Evolutionary conservation across 2,888 invertebrate species (phyloP), one percentile per base, ranked within the genome.

Genomic region (Busseola fusca): DNA sequence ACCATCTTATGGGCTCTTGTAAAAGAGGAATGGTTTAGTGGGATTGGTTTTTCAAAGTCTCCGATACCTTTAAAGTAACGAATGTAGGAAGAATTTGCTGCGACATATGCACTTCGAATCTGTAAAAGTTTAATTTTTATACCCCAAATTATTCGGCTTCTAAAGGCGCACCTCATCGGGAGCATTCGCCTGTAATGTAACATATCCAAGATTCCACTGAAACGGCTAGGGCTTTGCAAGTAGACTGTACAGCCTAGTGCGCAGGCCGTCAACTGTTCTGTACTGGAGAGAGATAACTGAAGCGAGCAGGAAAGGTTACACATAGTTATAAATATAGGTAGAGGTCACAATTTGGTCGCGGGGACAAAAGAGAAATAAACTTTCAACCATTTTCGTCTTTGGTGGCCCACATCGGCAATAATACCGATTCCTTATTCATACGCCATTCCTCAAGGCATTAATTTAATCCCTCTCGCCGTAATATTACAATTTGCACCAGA

Each of bases 401-500:
- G 57, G 27, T 66, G 66, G 66, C 9, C 70, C 52, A 27, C n/a
- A 30, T 45, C n/a, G 21, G n/a, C 18, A 50, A 52, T 37, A 73
- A 54, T 6, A 59, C 30, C 45, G 52, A 21, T 54, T 73, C 58
- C 58, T 72, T 72, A 65, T 45, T 57, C 25, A 5, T 5, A 25
- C 59, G 50, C 25, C 59, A 50, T 25, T 50, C 50, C 50, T 40
- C 0, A 34, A 25, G 70, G 30, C 59, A 21, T 21, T 50, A 30
- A 42, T 34, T 25, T 16, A 34, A 42, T 25, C 27, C 66, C 10
- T 30, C 40, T 42, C 30, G 40, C 1, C 50, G 30, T 76, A 72
- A 69, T 69, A 71, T 58, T 50, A 45, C 59, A 56, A 67, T 56
- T 48, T 48, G 67, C 76, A 80, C 10, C 42, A 65, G 76, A 80